Evolutionary conservation across 2,888 invertebrate genomes (phyloP), one percentile per base, ranked within the genome.

Genomic region (Raillietiella orientalis): DNA sequence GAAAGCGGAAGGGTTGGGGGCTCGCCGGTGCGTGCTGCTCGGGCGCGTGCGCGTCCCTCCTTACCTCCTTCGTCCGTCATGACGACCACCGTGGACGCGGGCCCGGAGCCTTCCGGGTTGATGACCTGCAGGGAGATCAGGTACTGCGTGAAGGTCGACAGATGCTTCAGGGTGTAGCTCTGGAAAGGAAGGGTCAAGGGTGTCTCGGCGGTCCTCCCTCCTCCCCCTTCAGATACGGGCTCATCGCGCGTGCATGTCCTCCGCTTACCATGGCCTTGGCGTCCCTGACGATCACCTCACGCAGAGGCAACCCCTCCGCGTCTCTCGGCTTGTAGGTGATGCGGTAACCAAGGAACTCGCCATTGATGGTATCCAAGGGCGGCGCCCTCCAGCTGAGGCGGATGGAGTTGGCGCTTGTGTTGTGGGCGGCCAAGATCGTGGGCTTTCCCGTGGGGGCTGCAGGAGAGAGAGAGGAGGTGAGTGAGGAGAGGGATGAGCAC

Each of bases 361-460:
- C 69, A 38, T 62, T 54, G 40, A 64, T 57, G 32, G 60, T 59
- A 36, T 60, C 58, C 29, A 49, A 47, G 26, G 55, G 55, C 25
- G 67, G 67, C 28, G 63, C 56, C 35, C 59, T 54, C 69, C 69
- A 70, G 32, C 59, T 58, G 39, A 70, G 53, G 43, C 59, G 59
- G 35, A 70, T 56, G 31, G 65, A 59, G 30, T 60, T 59, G 32
- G 63, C 55, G 34, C 64, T 63, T 31, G 59, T 58, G 45, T 66
- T 67, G 43, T 61, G 59, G 11, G 63, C 65, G 30, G 56, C 56
- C 28, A 60, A 60, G 38, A 65, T 63, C 34, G 55, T 54, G 26
- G 67, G 66, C 37, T 61, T 59, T 33, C 61, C 67, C 46, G 66
- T 62, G 43, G 77, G 77, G 45, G 62, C 77, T 75, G 58, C 4